Evolutionary conservation across 2,797 vertebrate genomes (phyloP).

Genomic region (Scolopax bukidnonensis): DNA sequence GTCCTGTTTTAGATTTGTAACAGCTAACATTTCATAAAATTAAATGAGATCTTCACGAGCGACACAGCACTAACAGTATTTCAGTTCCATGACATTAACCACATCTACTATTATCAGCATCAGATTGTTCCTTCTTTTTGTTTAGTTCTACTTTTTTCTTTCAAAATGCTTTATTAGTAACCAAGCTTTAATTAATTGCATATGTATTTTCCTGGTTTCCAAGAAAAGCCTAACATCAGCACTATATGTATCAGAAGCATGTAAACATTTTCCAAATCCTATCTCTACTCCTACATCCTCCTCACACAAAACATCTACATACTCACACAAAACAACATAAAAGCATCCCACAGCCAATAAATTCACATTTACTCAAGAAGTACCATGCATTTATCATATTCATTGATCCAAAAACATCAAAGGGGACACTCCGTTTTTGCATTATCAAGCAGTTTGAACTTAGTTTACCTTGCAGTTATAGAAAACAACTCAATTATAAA

Average conservation of each 20-base stretch:
- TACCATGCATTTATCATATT: background rate
- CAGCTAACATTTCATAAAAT: background rate
- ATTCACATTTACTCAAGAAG: background rate
- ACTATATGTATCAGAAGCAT: background rate
- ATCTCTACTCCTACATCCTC: background rate
- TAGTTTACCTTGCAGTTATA: background rate
- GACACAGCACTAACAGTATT: background rate
- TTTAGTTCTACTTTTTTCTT: slow-evolving; percentile 30
- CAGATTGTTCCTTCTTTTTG: background rate
- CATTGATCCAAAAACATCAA: background rate
- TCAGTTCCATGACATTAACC: background rate
- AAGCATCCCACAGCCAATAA: background rate
- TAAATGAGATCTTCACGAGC: background rate
- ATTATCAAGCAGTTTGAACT: background rate
- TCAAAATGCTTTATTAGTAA: slow-evolving; percentile 15
- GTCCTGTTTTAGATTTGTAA: background rate
- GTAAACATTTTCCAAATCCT: background rate
- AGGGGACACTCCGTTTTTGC: background rate
- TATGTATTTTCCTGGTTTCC: background rate
- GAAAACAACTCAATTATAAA: slow-evolving; percentile 10
- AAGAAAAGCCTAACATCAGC: background rate
- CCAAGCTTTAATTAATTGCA: slow-evolving; percentile 28
- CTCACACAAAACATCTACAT: background rate
- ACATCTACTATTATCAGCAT: background rate
- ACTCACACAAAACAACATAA: background rate